phyloP scores from a whole-genome alignment of 1,140 invertebrate species.

The Centruroides vittatus region DNA sequence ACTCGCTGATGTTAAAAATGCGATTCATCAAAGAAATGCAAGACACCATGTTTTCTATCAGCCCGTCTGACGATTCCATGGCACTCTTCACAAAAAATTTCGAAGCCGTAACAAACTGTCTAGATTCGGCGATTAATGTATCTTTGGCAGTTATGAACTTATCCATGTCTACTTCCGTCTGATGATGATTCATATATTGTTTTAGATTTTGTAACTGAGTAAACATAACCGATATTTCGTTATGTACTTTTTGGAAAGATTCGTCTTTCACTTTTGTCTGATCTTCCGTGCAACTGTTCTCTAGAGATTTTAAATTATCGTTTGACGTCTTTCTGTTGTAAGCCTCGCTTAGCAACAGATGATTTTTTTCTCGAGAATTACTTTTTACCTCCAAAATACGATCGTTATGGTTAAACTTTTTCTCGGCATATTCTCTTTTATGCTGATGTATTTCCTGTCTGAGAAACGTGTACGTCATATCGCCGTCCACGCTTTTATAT shows the following conservation, averaged over 20 bases:
- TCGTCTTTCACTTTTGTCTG: constrained; percentile 19
- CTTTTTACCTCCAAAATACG: no score
- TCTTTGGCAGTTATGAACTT: constrained; percentile 43
- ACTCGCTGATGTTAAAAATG: constrained; percentile 44
- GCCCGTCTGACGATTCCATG: constrained; percentile 41
- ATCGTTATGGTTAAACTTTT: no score
- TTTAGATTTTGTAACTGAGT: constrained; percentile 47
- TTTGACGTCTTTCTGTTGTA: no score
- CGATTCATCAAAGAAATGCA: constrained; percentile 49
- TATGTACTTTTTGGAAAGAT: constrained; percentile 46
- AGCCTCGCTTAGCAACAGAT: no score
- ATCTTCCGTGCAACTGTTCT: no score
- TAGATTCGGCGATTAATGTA: constrained; percentile 57
- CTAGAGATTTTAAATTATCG: no score
- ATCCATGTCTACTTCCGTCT: neutral
- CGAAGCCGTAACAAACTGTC: constrained; percentile 65
- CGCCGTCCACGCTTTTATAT: no score
- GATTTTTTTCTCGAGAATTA: no score
- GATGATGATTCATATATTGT: constrained; percentile 35
- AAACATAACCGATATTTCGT: constrained; percentile 45
- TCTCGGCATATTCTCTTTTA: no score
- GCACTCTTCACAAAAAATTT: constrained; percentile 66
- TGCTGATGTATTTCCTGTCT: no score
- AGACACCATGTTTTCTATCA: constrained; percentile 47
- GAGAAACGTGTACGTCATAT: no score